These are phyloP conservation scores for Sialia sialis DNA, from an alignment of 2,113 vertebrate species.

Conservation along the genomic window DNA sequence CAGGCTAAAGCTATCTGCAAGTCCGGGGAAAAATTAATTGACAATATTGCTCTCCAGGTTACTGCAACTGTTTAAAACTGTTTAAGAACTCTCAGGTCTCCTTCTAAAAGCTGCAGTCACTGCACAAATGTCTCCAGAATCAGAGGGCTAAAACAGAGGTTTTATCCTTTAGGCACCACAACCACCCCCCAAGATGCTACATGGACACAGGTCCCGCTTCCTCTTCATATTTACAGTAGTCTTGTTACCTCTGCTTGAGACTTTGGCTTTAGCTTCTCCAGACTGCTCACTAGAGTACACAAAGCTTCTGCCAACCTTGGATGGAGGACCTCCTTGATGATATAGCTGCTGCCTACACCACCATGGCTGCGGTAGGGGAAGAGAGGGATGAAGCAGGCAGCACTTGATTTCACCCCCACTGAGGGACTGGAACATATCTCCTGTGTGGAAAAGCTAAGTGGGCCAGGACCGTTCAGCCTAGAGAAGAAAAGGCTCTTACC, in stretches of 20 bases:
- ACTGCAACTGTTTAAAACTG: neutral
- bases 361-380: neutral
- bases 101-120: neutral
- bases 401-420: neutral
- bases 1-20: neutral
- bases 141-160: neutral
- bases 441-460: neutral
- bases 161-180: neutral
- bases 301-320: neutral
- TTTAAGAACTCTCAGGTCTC: neutral
- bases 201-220: rapidly evolving
- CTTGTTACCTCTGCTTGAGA: neutral
- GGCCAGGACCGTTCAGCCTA: neutral
- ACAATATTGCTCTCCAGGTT: neutral
- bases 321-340: neutral
- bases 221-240: neutral
- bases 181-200: rapidly evolving
- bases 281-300: neutral
- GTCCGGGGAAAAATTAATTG: neutral
- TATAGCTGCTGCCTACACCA: neutral
- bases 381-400: neutral
- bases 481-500: neutral
- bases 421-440: neutral
- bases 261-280: neutral
- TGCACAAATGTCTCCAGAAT: neutral